A percentile compares a stretch with the other conserved stretches of the same genome.
These are phyloP conservation scores for Ichneumon xanthorius DNA, from an alignment of 2,888 invertebrate genomes.

Conservation along the genomic window DNA sequence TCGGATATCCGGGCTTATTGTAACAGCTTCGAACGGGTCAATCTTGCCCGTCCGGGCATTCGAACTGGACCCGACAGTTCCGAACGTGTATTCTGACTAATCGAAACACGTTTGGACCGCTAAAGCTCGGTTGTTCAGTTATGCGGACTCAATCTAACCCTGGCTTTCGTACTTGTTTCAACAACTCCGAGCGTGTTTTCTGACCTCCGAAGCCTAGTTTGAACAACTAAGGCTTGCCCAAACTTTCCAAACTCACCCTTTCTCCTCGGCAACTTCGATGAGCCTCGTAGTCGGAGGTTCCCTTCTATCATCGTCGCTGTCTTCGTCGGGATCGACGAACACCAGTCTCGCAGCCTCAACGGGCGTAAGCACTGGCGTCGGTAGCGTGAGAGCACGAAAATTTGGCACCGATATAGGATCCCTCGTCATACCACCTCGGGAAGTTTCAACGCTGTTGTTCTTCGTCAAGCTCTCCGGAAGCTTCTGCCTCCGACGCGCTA, in stretches of 20 bases:
- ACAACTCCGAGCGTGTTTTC: not conserved
- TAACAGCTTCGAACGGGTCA: not conserved
- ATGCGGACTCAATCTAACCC: not conserved
- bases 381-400: slow-evolving; percentile 88
- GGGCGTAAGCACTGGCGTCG: slow-evolving; percentile 89
- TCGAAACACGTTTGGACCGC: not conserved
- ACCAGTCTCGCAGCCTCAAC: slow-evolving; percentile 89
- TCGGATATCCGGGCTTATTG: not conserved
- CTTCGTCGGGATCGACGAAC: slow-evolving; percentile 89
- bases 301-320: slow-evolving; percentile 85
- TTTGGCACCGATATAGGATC: slow-evolving; percentile 92
- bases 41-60: no score
- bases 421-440: slow-evolving; percentile 85
- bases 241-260: slow-evolving; percentile 67
- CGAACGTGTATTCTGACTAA: not conserved
- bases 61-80: not conserved
- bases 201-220: not conserved
- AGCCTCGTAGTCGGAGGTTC: slow-evolving; percentile 81
- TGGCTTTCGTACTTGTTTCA: not conserved
- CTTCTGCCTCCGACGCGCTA: slow-evolving; percentile 83
- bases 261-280: slow-evolving; percentile 83
- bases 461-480: slow-evolving; percentile 72
- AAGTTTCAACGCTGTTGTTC: slow-evolving; percentile 63
- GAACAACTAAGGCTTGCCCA: not conserved
- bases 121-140: not conserved